These are phyloP conservation scores for Hirtodrosophila trivittata DNA, from an alignment of 2,888 invertebrate genomes.

Conservation along the genomic window DNA sequence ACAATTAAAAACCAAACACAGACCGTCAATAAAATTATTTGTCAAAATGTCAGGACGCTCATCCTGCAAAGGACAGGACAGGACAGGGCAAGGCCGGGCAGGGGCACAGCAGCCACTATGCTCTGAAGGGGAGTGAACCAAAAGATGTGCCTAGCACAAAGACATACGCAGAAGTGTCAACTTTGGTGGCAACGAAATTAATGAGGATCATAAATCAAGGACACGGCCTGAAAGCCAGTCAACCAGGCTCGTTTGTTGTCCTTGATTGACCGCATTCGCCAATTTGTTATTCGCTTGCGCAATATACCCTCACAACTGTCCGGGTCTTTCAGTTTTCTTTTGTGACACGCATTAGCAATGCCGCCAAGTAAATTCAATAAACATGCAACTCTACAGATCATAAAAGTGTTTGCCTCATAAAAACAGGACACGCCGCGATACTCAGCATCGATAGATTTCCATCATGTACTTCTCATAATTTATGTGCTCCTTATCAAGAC, in stretches of 20 bases:
- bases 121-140: slow-evolving; percentile 36
- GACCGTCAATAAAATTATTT: slow-evolving; percentile 80
- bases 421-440: slow-evolving; percentile 32
- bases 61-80: too few relatives aligned
- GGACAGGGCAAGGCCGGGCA: slow-evolving; percentile 17
- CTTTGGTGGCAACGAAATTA: slow-evolving; percentile 70
- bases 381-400: slow-evolving; percentile 59
- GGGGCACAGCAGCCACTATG: slow-evolving; percentile 26
- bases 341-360: slow-evolving; percentile 67
- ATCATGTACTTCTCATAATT: slow-evolving; percentile 71
- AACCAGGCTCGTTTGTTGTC: slow-evolving; percentile 46
- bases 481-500: slow-evolving; percentile 70
- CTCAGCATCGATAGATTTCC: slow-evolving; percentile 64
- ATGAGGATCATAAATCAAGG: slow-evolving; percentile 77
- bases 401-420: slow-evolving; percentile 60
- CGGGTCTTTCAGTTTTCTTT: slow-evolving; percentile 18
- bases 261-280: slow-evolving; percentile 79
- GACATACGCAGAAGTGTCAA: slow-evolving; percentile 67
- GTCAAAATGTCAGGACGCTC: slow-evolving; percentile 74
- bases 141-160: slow-evolving; percentile 1
- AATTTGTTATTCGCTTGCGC: slow-evolving; percentile 21
- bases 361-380: slow-evolving; percentile 69
- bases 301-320: slow-evolving; percentile 19
- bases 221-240: slow-evolving; percentile 36
- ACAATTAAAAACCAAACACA: slow-evolving; percentile 79